These are phyloP conservation scores for Chromobotia macracanthus DNA, from an alignment of 2,797 vertebrate genomes.

Conservation along the genomic window DNA sequence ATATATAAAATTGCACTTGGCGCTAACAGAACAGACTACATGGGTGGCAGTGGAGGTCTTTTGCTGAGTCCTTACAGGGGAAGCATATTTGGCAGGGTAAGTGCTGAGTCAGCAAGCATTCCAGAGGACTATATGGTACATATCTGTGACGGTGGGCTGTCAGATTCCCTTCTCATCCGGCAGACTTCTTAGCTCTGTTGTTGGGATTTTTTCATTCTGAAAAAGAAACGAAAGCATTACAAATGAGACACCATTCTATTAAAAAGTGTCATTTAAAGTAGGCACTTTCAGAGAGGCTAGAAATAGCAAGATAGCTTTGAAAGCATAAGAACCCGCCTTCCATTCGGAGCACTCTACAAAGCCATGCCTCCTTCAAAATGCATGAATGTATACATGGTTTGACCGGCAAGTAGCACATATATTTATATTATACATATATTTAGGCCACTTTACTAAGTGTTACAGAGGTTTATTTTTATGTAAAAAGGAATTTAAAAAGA, in stretches of 20 bases:
- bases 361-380: no score
- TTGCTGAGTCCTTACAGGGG: conserved; percentile 62
- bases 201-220: conserved; percentile 78
- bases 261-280: neutral
- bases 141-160: conserved; percentile 63
- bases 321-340: no score
- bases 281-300: no score
- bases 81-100: conserved; percentile 70
- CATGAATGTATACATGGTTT: no score
- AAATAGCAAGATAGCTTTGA: no score
- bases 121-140: conserved; percentile 70
- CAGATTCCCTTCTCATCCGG: conserved; percentile 55
- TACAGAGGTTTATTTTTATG: neutral
- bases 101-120: conserved; percentile 76
- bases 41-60: conserved; percentile 51
- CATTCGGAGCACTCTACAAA: no score
- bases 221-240: conserved; percentile 50
- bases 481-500: no score
- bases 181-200: conserved; percentile 62
- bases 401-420: conserved; percentile 61
- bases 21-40: conserved; percentile 55
- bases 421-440: no score
- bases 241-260: neutral
- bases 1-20: conserved; percentile 73
- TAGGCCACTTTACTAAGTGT: no score